A percentile compares a stretch with the other conserved stretches of the same genome.
phyloP scores from a whole-genome alignment of 53 echinoderm and acorn worm species.

The Echinometra lucunter region DNA sequence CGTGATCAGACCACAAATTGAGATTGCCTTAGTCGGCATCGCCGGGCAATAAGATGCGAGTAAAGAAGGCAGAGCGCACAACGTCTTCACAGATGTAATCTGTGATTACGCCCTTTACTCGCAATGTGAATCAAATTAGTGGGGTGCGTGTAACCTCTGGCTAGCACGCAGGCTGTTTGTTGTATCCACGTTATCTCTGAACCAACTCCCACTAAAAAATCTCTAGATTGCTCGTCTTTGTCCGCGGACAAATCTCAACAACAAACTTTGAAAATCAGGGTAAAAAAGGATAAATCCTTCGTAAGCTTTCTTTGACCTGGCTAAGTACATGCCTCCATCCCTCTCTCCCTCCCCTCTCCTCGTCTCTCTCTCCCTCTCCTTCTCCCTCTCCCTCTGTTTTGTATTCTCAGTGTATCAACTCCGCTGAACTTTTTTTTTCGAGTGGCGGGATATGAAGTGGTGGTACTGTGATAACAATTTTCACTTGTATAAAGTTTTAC shows the following conservation, averaged over 20 bases:
- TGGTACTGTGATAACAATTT: slow-evolving; percentile 69
- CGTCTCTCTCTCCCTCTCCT: not conserved
- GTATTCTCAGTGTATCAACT: slow-evolving; percentile 24
- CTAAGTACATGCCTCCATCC: slow-evolving; percentile 62
- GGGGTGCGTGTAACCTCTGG: slow-evolving; percentile 16
- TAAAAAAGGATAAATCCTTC: slow-evolving; percentile 19
- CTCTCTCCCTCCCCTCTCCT: not conserved
- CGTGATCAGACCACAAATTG: slow-evolving; percentile 59
- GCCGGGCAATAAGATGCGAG: slow-evolving; percentile 56
- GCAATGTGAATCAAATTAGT: slow-evolving; percentile 67
- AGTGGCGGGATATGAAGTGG: not conserved
- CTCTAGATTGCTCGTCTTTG: slow-evolving; percentile 58
- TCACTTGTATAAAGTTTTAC: slow-evolving; percentile 70
- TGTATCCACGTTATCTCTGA: slow-evolving; percentile 57
- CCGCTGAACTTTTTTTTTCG: slow-evolving; percentile 2
- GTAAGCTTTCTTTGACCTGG: slow-evolving; percentile 18
- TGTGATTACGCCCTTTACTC: slow-evolving; percentile 49
- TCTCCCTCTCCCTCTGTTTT: not conserved
- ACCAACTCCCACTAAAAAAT: slow-evolving; percentile 25
- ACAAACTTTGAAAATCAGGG: slow-evolving; percentile 55
- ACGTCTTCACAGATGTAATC: slow-evolving; percentile 69
- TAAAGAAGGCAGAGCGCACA: slow-evolving; percentile 8
- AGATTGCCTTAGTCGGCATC: slow-evolving; percentile 51
- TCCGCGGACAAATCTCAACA: slow-evolving; percentile 63
- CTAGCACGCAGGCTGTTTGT: slow-evolving; percentile 53